Conservation (phyloP, 2,888 invertebrate genomes). For the Tryphoninae sp. region DNA sequence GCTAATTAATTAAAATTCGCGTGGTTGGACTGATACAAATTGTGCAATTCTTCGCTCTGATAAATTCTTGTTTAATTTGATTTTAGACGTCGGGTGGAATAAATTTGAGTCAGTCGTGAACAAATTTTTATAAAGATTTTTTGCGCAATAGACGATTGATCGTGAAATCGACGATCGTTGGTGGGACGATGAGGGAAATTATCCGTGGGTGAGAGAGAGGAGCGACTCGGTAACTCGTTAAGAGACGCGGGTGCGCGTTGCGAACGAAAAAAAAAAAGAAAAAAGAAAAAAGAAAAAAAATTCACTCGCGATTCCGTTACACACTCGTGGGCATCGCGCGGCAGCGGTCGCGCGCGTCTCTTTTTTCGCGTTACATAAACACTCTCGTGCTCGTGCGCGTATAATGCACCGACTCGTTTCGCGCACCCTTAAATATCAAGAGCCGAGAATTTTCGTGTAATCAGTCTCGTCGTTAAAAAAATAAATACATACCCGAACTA, state of each 20-base stretch:
- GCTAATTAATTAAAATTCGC: too few species aligned
- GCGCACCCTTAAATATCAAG: constrained; percentile 51
- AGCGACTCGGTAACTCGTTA: constrained; percentile 29
- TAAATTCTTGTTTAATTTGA: too few species aligned
- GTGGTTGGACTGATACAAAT: too few species aligned
- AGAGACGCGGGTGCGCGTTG: constrained; percentile 60
- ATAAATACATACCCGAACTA: too few species aligned
- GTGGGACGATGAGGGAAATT: too few species aligned
- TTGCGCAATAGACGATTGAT: background rate
- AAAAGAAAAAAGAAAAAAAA: constrained; percentile 62
- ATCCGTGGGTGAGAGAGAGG: too few species aligned
- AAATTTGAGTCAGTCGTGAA: too few species aligned
- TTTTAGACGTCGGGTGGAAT: too few species aligned
- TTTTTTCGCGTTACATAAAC: constrained; percentile 72
- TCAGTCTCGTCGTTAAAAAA: too few species aligned
- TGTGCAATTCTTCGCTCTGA: too few species aligned
- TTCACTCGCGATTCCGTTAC: constrained; percentile 76
- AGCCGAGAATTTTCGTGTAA: background rate
- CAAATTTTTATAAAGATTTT: too few species aligned
- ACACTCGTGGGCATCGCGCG: constrained; percentile 68
- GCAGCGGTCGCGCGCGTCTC: constrained; percentile 63
- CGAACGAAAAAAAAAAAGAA: constrained; percentile 48
- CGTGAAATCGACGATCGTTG: background rate
- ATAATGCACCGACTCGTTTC: constrained; percentile 32
- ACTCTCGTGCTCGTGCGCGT: constrained; percentile 53